Conservation (phyloP, 2,113 vertebrate species). For the Elgaria multicarinata region DNA sequence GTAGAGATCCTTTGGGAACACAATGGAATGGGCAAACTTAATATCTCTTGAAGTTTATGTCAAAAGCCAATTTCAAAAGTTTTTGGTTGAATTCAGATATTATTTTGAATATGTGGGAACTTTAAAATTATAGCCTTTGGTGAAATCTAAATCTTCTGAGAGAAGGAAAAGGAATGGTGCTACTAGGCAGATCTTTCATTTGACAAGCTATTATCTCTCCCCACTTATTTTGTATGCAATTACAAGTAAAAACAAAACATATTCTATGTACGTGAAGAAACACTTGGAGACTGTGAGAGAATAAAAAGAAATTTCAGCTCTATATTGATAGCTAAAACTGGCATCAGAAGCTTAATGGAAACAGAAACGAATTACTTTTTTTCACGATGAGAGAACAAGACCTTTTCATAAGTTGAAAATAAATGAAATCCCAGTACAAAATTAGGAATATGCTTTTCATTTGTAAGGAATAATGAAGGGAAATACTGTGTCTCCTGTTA, state of each 20-base stretch:
- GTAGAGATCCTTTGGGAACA: too few relatives aligned
- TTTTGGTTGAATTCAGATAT: not conserved
- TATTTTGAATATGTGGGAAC: not conserved
- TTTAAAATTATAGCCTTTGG: constrained; percentile 19
- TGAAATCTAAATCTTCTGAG: not conserved
- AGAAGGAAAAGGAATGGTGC: not conserved
- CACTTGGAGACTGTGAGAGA: not conserved
- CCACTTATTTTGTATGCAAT: constrained; percentile 39
- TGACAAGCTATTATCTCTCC: constrained; percentile 7
- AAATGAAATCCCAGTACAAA: constrained; percentile 56
- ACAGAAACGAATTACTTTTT: constrained; percentile 22
- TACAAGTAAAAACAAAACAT: constrained; percentile 36
- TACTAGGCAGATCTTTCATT: constrained; percentile 22
- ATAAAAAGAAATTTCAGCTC: constrained; percentile 30
- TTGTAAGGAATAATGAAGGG: constrained; percentile 59
- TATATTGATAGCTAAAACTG: constrained; percentile 40
- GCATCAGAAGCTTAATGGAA: constrained; percentile 49
- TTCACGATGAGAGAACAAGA: constrained; percentile 46
- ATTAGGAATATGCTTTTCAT: constrained; percentile 64
- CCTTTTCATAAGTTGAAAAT: constrained; percentile 44
- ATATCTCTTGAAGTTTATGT: not conserved
- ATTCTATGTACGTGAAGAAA: not conserved
- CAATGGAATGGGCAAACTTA: too few relatives aligned
- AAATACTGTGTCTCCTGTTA: constrained; percentile 56
- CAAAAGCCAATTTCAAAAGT: not conserved